Percentiles rank a stretch among this genome's conserved stretches.
Evolutionary conservation across 1,140 invertebrate genomes (phyloP).

Genomic region (Bombus vancouverensis): DNA sequence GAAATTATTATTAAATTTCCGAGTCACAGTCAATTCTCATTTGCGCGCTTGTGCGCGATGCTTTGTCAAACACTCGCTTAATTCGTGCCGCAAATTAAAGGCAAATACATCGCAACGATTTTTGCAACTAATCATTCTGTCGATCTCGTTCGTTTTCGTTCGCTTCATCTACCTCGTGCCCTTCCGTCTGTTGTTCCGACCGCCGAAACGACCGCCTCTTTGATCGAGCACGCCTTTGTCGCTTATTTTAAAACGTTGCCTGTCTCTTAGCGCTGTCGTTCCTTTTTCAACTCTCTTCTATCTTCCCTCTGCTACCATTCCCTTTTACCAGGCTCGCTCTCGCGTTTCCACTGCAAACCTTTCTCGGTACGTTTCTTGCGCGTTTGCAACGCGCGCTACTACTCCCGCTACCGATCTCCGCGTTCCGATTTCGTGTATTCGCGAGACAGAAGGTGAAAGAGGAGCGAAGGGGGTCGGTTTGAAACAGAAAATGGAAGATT

Average conservation of each 20-base stretch:
- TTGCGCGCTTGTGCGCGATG: conserved; percentile 2
- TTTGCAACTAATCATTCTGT: conserved; percentile 54
- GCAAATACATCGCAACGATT: conserved; percentile 68
- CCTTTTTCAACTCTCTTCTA: background rate
- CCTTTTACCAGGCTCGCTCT: background rate
- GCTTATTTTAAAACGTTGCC: conserved; percentile 17
- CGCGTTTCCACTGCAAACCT: background rate
- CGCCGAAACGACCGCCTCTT: conserved; percentile 30
- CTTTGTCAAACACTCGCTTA: conserved; percentile 63
- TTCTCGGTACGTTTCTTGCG: background rate
- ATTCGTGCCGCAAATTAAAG: conserved; percentile 72
- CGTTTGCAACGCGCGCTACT: background rate
- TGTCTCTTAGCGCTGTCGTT: background rate
- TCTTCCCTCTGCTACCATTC: background rate
- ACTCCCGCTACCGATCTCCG: background rate
- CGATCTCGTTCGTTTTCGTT: conserved; percentile 40
- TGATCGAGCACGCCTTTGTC: conserved; percentile 37
- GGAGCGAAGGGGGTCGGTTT: background rate
- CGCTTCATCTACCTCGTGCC: conserved; percentile 43
- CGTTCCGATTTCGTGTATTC: conserved; percentile 31
- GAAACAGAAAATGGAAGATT: conserved; percentile 35
- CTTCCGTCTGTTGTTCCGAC: conserved; percentile 46
- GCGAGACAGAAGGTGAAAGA: background rate
- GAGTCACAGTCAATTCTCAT: conserved; percentile 52
- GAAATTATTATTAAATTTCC: conserved; percentile 73